These are phyloP conservation scores for Acropora tenuis DNA, from an alignment of 64 coral and sea anemone genomes.

Conservation along the genomic window DNA sequence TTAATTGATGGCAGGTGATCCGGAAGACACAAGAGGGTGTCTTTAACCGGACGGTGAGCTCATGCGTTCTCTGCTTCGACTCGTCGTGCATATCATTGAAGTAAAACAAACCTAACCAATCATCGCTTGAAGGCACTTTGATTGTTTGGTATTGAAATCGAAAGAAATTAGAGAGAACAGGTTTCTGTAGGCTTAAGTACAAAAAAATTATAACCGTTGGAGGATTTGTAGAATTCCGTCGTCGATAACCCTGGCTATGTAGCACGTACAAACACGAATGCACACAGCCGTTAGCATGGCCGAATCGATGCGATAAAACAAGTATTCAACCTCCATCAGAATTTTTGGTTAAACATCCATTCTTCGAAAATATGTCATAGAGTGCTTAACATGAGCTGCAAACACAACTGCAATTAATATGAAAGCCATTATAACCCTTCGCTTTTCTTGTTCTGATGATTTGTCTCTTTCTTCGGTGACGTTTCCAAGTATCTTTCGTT, in stretches of 20 bases:
- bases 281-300: constrained; percentile 64
- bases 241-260: background rate
- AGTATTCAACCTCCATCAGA: background rate
- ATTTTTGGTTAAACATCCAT: background rate
- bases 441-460: background rate
- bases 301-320: constrained; percentile 38
- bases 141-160: too few relatives aligned
- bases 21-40: too few relatives aligned
- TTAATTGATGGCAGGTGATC: too few relatives aligned
- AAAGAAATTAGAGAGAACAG: too few relatives aligned
- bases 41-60: too few relatives aligned
- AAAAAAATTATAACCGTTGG: too few relatives aligned
- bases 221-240: too few relatives aligned
- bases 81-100: too few relatives aligned
- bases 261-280: constrained; percentile 57
- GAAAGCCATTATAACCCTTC: constrained; percentile 32
- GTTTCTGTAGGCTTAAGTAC: too few relatives aligned
- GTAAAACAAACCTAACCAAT: too few relatives aligned
- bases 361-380: background rate
- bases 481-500: constrained; percentile 66
- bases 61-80: too few relatives aligned
- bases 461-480: constrained; percentile 13
- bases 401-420: constrained; percentile 38
- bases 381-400: constrained; percentile 52
- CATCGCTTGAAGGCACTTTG: too few relatives aligned